Base-by-base conservation (phyloP, 2,888 invertebrate species). In the Trachelus stipa region DNA sequence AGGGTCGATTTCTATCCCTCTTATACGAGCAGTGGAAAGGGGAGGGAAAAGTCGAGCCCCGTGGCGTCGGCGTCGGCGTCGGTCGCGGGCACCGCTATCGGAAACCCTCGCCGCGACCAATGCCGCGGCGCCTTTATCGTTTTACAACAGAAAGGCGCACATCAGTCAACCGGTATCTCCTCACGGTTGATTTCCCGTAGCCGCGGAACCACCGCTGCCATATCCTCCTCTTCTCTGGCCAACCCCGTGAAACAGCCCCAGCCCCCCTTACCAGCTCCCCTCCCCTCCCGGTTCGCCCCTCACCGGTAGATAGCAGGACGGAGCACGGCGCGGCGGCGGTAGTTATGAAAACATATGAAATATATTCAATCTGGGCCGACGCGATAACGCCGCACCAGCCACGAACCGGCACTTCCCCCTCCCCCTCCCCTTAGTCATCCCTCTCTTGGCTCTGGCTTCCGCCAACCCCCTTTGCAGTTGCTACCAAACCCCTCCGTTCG, bases 111-210 rank as follows among this genome's bases (percentile, higher is more conserved):
- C 56, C 86, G 88, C 90, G 89, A 88, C 91, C 91, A 91, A 90
- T 90, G 90, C 90, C 90, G 89, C 88, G 88, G 88, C 89, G 89
- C 91, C 91, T 91, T 91, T 91, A 91, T 91, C 91, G 90, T 91
- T 91, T 91, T 91, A 90, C 91, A 91, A 91, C 91, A 91, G 91
- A 91, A 91, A 91, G 90, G 91, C 89, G 91, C 91, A 90, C 91
- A 91, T 91, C 91, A 91, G 91, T 91, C 91, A 91, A 90, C 88
- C 89, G 90, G 89, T 91, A 91, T 91, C 91, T 91, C 90, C 91
- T 91, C 91, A 92, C 92, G 91, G 88, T 92, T 92, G 92, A 92
- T 92, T 92, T 92, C 92, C 92, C 92, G 91, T 91, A 90, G 91
- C 86, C 91, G 89, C 89, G 86, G 82, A 86, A 83, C 85, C 85